phyloP scores from a whole-genome alignment of 2,888 invertebrate genomes.

The Eumacrocentrus americanus region DNA sequence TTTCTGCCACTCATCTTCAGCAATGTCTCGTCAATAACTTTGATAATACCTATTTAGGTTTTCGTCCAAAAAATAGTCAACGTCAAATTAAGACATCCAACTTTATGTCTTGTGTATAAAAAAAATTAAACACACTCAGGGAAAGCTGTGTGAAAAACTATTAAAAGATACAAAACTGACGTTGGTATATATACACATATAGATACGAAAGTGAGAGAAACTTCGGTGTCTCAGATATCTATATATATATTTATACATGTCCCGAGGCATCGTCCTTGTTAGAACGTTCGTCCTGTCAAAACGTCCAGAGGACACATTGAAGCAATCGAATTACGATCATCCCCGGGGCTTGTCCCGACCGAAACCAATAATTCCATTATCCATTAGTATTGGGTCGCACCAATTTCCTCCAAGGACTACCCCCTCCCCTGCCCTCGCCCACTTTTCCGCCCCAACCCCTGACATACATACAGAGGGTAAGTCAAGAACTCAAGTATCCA shows the following conservation, averaged over 20 bases:
- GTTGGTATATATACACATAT: not conserved
- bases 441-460: constrained; percentile 7
- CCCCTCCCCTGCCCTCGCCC: constrained; percentile 23
- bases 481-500: not conserved
- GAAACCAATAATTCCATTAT: constrained; percentile 62
- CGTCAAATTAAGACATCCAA: no score
- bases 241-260: no score
- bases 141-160: no score
- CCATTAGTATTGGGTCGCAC: constrained; percentile 61
- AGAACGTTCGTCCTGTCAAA: constrained; percentile 61
- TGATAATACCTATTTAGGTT: no score
- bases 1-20: not conserved
- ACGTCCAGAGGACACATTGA: constrained; percentile 61
- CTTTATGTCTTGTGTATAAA: no score
- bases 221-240: constrained; percentile 35
- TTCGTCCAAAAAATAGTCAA: no score
- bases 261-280: constrained; percentile 59
- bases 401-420: constrained; percentile 53
- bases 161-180: no score
- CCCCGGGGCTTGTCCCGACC: constrained; percentile 54
- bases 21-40: no score
- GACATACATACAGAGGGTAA: constrained; percentile 1
- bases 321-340: constrained; percentile 62
- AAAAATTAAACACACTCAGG: no score
- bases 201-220: not conserved